phyloP scores from a whole-genome alignment of 92 coral and sea anemone genomes.

The Epizoanthus ramosus region DNA sequence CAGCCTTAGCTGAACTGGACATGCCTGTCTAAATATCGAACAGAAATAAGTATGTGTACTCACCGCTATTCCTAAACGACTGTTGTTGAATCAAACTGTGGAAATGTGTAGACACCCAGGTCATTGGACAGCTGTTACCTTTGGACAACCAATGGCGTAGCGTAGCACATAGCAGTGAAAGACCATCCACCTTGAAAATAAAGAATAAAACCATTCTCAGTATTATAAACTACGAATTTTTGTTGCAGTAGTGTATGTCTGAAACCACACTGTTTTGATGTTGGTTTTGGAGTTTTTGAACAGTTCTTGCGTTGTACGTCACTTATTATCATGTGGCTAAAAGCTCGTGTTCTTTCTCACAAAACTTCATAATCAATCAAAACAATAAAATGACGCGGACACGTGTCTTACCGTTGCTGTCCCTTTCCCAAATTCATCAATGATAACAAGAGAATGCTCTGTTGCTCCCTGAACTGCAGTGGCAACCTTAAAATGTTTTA shows the following conservation, averaged over 20 bases:
- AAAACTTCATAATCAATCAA: too few relatives aligned
- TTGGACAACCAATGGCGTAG: constrained; percentile 84
- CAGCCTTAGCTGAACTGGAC: too few relatives aligned
- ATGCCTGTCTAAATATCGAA: too few relatives aligned
- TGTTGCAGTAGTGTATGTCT: neutral
- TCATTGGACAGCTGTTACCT: constrained; percentile 82
- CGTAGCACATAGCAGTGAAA: constrained; percentile 86
- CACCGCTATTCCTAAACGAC: too few relatives aligned
- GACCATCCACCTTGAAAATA: constrained; percentile 83
- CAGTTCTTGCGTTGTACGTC: too few relatives aligned
- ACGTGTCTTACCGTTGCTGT: constrained; percentile 87
- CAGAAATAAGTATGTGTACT: too few relatives aligned
- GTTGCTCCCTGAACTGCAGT: constrained; percentile 89
- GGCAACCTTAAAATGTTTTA: constrained; percentile 69
- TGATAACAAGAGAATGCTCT: constrained; percentile 85
- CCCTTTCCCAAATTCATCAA: constrained; percentile 99
- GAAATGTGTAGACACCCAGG: constrained; percentile 90
- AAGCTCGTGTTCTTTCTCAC: too few relatives aligned
- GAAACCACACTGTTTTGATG: neutral
- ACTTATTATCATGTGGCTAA: too few relatives aligned
- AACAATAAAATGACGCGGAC: neutral
- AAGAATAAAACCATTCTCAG: neutral
- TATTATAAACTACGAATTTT: neutral
- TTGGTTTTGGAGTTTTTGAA: neutral
- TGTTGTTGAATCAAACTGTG: constrained; percentile 93